Evolutionary conservation across 2,888 invertebrate species (phyloP), one percentile per base, ranked within the genome.

Genomic region (Amiota minor): DNA sequence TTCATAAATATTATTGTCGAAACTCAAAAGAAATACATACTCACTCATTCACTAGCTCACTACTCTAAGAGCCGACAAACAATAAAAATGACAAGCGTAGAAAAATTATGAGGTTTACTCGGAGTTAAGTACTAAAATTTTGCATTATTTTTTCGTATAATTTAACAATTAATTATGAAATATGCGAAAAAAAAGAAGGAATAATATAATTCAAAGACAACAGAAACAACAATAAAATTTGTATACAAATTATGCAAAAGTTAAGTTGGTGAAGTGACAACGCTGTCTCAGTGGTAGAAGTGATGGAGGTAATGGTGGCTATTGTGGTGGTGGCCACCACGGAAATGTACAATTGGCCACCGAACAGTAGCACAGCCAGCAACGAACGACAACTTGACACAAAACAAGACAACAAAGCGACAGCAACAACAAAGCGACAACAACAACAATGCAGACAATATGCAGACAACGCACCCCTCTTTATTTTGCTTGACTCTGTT

Each of bases 111-210:
- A 77, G 72, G 78, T 77, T 77, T 72, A 75, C 69, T 12, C 20
- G 53, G 46, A 14, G 50, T 68, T 68, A 53, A 20, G 23, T 59
- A 59, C 18, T 12, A 68, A 75, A 77, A 78, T 81, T 86, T 85
- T 80, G 80, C 18, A 12, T 50, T 47, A 16, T 18, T 53, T 68
- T 68, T 68, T 68, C 23, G 83, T 80, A 83, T 83, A 83, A 85
- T 83, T 85, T 84, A 72, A 84, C 86, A 83, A 85, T 85, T 83
- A 85, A 83, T 83, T 83, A 83, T 83, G 78, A 83, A 83, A 86
- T 81, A 76, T 81, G 86, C 75, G 72, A 61, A 59, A 59, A 59
- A 9, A 16, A 75, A 79, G 72, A 75, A 46, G 47, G 69, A 74
- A 61, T 59, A 53, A 73, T 55, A 74, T 23, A 64, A 75, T 67